Evolutionary conservation across 2,797 vertebrate species (phyloP), one percentile per base, ranked within the genome.

Genomic region (Diglossa cyanea): DNA sequence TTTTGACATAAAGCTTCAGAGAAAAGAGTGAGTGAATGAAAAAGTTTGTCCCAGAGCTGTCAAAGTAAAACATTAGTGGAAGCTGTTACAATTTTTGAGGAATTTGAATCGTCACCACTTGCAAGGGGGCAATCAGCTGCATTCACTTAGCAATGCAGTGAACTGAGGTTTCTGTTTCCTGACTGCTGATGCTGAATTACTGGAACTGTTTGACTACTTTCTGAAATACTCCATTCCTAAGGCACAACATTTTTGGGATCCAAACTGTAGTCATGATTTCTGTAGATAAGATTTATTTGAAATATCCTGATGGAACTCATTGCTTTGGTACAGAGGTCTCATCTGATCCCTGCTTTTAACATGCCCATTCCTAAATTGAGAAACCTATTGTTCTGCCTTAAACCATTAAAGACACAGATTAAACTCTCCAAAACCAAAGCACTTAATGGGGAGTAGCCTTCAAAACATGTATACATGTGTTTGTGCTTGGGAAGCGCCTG

Each of bases 1-100:
- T 86, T 85, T 95, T 90, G 80, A 86, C 48, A 80, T 77, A 65
- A 51, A 80, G 71, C 70, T 88, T 82, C 39, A 94, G 79, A 65
- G 35, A 71, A 88, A 83, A 54, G 28, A 68, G 20, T 51, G 65
- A 90, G 65, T 62, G 65, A 83, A 78, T 83, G 62, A 65, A 95
- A 80, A 93, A 40, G 25, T 77, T 90, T 88, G 10, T 80, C 79
- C 39, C 47, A 72, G 82, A 72, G 58, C 39, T 86, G 42, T 72
- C 78, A 83, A 55, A 94, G n/a, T 55, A 63, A 88, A 82, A 77
- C 26, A 35, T 80, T 77, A 31, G 54, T 91, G 87, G 89, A 86
- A 93, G 54, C 35, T 86, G 28, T 62, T 77, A 51, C 11, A 65
- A 7, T 92, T 90, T 95, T 84, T 88, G 68, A 94, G 79, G 90